Percentiles rank a stretch among this genome's conserved stretches.
These are phyloP conservation scores for Styela plicata DNA, from an alignment of 23 tunicate species.

Conservation along the genomic window DNA sequence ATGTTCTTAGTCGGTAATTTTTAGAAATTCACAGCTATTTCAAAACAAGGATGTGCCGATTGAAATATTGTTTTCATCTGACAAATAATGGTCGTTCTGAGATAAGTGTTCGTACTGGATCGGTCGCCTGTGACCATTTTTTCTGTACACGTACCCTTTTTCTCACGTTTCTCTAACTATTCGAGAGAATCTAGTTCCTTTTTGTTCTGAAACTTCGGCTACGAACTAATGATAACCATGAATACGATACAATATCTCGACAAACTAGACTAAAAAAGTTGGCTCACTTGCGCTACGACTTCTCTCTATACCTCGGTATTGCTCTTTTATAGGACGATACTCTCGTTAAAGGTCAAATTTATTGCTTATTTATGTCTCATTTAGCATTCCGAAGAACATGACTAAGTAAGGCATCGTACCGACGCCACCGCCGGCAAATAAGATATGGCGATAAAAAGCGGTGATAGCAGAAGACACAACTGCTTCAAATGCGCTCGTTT, in stretches of 20 bases:
- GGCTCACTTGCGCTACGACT: background rate
- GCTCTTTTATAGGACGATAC: background rate
- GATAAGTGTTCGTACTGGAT: too few species aligned
- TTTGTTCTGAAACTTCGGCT: background rate
- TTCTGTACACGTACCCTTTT: too few species aligned
- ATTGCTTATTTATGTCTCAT: background rate
- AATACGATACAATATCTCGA: background rate
- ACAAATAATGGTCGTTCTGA: too few species aligned
- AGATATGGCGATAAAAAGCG: background rate
- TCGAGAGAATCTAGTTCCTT: background rate
- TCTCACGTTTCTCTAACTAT: background rate
- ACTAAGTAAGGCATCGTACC: background rate
- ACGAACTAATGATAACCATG: background rate
- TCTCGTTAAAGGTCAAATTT: background rate
- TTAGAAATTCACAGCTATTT: too few species aligned
- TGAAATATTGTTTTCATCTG: background rate
- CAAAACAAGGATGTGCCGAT: too few species aligned
- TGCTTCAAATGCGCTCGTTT: background rate
- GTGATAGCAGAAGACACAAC: background rate
- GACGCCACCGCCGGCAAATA: conserved; percentile 1
- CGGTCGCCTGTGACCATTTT: too few species aligned
- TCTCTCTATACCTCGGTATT: background rate
- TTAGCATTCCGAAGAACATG: background rate
- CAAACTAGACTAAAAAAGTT: background rate
- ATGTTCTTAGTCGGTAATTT: too few species aligned